These are phyloP conservation scores for Psilopsiagon aymara DNA, from an alignment of 2,113 vertebrate species.

Conservation along the genomic window DNA sequence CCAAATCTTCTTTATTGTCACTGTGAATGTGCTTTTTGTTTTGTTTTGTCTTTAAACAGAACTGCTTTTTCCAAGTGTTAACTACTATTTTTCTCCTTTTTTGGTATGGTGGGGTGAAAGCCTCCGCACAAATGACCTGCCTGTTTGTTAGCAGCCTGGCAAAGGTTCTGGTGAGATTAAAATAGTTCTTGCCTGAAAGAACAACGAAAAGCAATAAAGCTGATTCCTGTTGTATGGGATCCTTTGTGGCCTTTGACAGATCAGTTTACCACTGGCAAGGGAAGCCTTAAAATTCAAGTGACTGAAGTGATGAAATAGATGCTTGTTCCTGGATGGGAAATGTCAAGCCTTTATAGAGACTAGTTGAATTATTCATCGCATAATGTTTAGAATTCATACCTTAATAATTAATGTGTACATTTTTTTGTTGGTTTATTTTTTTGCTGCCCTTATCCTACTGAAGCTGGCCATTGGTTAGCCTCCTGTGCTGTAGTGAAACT, in stretches of 20 bases:
- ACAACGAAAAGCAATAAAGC: slow-evolving; percentile 26
- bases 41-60: not conserved
- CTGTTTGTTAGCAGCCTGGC: not conserved
- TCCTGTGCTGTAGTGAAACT: not conserved
- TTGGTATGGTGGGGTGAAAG: not conserved
- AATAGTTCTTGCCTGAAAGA: slow-evolving; percentile 28
- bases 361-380: not conserved
- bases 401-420: not conserved
- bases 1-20: not conserved
- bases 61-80: not conserved
- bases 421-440: not conserved
- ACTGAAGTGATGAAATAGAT: not conserved
- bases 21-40: not conserved
- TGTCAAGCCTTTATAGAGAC: not conserved
- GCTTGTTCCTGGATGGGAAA: not conserved
- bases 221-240: not conserved
- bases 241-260: not conserved
- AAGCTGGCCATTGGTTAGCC: not conserved
- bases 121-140: not conserved
- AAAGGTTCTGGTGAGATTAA: not conserved
- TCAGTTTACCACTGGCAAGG: not conserved
- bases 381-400: accelerated
- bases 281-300: not conserved
- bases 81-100: not conserved
- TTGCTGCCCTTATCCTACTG: not conserved